Percentiles rank a stretch among this genome's conserved stretches.
These are phyloP conservation scores for Melanotaenia parkinsoni DNA, from an alignment of 2,797 vertebrate genomes.

Conservation along the genomic window DNA sequence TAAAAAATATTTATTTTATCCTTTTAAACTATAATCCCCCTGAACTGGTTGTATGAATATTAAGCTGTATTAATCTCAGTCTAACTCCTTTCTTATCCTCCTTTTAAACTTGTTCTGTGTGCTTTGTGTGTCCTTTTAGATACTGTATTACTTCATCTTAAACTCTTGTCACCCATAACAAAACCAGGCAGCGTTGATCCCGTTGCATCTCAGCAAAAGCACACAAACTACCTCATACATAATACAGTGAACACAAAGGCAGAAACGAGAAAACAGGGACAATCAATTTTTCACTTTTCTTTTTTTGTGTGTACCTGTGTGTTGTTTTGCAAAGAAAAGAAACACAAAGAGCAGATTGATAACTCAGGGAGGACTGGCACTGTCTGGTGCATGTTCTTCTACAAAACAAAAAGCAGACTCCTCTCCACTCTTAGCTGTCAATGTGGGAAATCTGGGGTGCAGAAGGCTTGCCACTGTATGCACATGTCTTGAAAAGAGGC, in stretches of 20 bases:
- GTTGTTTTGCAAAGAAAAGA: background rate
- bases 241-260: slow-evolving; percentile 19
- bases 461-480: slow-evolving; percentile 48
- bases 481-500: slow-evolving; percentile 60
- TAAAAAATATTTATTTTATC: slow-evolving; percentile 5
- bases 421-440: slow-evolving; percentile 24
- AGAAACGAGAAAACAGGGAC: slow-evolving; percentile 18
- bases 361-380: slow-evolving; percentile 25
- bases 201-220: slow-evolving; percentile 11
- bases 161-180: slow-evolving; percentile 28
- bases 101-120: background rate
- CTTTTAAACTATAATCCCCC: background rate
- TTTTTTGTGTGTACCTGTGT: too few species aligned
- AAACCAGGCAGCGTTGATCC: slow-evolving; percentile 24
- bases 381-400: slow-evolving; percentile 39
- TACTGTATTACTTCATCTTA: slow-evolving; percentile 17
- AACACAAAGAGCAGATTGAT: slow-evolving; percentile 18
- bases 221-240: slow-evolving; percentile 32
- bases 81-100: slow-evolving; percentile 1
- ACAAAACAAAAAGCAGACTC: slow-evolving; percentile 29
- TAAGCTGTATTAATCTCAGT: slow-evolving; percentile 22
- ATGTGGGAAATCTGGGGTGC: slow-evolving; percentile 46
- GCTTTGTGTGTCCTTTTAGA: slow-evolving; percentile 44
- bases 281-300: slow-evolving; percentile 17
- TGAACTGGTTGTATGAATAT: background rate